Evolutionary conservation across 2,113 vertebrate species (phyloP).

Genomic region (Mola mola): DNA sequence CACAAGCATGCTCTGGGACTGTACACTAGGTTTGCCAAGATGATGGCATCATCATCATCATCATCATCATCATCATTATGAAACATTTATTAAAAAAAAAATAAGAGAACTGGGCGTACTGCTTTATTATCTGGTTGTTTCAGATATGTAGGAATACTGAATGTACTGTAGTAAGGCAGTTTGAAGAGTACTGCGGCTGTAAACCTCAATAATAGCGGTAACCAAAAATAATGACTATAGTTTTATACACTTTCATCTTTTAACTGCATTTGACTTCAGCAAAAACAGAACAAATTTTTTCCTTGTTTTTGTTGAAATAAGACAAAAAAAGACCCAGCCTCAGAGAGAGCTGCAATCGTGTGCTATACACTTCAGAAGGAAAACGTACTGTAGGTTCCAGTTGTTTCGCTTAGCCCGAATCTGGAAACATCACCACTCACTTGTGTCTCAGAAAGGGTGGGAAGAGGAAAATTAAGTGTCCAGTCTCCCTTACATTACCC

Average conservation of each 20-base stretch:
- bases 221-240: slow-evolving; percentile 59
- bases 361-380: slow-evolving; percentile 72
- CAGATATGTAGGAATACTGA: slow-evolving; percentile 51
- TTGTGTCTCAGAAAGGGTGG: slow-evolving; percentile 45
- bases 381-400: slow-evolving; percentile 50
- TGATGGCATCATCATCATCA: slow-evolving; percentile 42
- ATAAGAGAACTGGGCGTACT: slow-evolving; percentile 39
- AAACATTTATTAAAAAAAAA: slow-evolving; percentile 32
- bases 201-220: slow-evolving; percentile 44
- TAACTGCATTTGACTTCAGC: slow-evolving; percentile 48
- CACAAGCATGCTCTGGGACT: slow-evolving; percentile 77
- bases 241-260: slow-evolving; percentile 36
- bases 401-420: slow-evolving; percentile 51
- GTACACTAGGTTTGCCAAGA: slow-evolving; percentile 72
- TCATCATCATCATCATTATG: slow-evolving; percentile 51
- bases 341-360: slow-evolving; percentile 53
- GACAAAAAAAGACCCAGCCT: slow-evolving; percentile 42
- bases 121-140: slow-evolving; percentile 49
- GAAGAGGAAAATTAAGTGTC: slow-evolving; percentile 65
- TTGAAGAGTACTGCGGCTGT: slow-evolving; percentile 66
- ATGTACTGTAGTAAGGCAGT: slow-evolving; percentile 69
- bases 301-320: slow-evolving; percentile 54
- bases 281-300: slow-evolving; percentile 33
- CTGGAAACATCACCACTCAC: slow-evolving; percentile 51
- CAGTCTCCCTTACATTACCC: slow-evolving; percentile 34